Evolutionary conservation across 1,140 invertebrate genomes (phyloP).

Genomic region (Drepana arcuata): DNA sequence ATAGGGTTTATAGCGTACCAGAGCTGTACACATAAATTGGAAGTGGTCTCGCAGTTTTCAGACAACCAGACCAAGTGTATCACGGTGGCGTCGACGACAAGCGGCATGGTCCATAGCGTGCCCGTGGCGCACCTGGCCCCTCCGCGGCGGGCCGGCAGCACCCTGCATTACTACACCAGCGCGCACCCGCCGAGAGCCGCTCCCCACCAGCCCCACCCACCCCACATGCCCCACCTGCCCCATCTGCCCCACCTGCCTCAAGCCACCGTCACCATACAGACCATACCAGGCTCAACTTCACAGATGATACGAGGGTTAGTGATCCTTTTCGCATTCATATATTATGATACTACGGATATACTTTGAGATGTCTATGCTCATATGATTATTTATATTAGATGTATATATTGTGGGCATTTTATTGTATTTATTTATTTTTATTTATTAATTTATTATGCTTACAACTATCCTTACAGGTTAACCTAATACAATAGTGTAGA

Average conservation of each 20-base stretch:
- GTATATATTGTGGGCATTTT: no score
- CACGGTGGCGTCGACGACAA: conserved; percentile 56
- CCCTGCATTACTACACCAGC: conserved; percentile 55
- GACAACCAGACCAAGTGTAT: conserved; percentile 53
- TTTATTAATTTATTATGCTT: no score
- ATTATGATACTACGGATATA: no score
- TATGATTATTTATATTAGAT: no score
- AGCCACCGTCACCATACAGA: conserved; percentile 56
- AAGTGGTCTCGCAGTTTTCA: conserved; percentile 45
- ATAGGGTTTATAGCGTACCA: no score
- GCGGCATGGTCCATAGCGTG: conserved; percentile 57
- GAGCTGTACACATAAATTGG: no score
- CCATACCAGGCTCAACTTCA: conserved; percentile 42
- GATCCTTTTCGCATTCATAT: no score
- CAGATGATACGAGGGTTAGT: conserved; percentile 56
- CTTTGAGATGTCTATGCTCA: no score
- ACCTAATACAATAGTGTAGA: no score
- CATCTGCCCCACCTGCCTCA: conserved; percentile 46
- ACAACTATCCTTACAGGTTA: no score
- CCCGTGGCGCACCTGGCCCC: conserved; percentile 50
- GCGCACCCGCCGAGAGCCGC: conserved; percentile 16
- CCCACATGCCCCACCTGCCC: conserved; percentile 39
- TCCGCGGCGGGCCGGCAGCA: conserved; percentile 40
- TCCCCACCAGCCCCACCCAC: conserved; percentile 12
- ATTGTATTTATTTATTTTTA: no score